Evolutionary conservation across 2,888 invertebrate species (phyloP), one percentile per base, ranked within the genome.

Genomic region (Eulithis prunata): DNA sequence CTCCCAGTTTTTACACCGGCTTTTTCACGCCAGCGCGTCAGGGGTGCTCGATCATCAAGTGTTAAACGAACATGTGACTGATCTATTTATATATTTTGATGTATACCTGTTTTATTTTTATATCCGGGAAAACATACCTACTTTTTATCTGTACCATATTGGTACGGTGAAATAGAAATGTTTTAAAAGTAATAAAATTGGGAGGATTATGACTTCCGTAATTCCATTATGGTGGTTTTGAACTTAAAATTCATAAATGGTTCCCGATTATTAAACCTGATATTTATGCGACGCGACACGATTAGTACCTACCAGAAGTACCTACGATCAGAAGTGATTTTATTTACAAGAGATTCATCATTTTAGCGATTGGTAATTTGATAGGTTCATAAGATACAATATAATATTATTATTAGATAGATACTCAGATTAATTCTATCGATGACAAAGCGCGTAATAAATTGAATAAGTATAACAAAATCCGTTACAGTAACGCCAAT

Each of bases 401-500:
- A 21, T 21, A 21, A 21, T 21, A 21, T 21, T 21, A 21, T 21
- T 21, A 21, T 21, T 21, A 2, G 21, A 21, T 21, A 21, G 21
- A 21, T 21, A 21, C 21, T 21, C 2, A 21, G 21, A 32, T 28
- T 43, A 52, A 83, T 82, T 80, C 78, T 58, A 73, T 74, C 82
- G 79, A 78, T 70, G 80, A 80, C 80, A 78, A 68, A 71, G 81
- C 77, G 72, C 78, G 67, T 73, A 69, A 68, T 78, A 77, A 88
- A 87, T 88, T 84, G 78, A 86, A 87, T 90, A 21, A 21, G 21
- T 21, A 84, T 88, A 84, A 87, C 78, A 78, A 84, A 89, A 90
- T 90, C 85, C 83, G 83, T 87, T 87, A 81, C 74, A 78, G 81
- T 75, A 86, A 82, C 84, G 74, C 86, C 89, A 88, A 92, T 93